Base-by-base conservation (phyloP, 2,797 vertebrate genomes). In the Hippoglossus hippoglossus region DNA sequence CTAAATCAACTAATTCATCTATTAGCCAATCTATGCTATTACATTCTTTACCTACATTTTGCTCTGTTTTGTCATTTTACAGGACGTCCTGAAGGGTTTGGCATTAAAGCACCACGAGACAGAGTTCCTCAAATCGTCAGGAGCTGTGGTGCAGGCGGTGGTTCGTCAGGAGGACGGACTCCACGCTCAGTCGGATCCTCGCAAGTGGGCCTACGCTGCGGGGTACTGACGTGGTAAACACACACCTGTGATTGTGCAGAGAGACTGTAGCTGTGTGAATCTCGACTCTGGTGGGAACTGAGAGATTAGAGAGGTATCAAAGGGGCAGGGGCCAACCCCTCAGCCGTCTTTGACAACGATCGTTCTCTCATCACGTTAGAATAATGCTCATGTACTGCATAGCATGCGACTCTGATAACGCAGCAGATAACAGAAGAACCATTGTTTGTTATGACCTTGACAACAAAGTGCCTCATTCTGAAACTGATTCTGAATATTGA, bases 121-220 rank as follows among this genome's bases (percentile, higher is more conserved):
- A 1, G 9, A 90, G 44, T 5, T 61, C 3, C 70, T 90, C 36
- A 82, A 18, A 1, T 66, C 84, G 0, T 19, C 7, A 0, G 89
- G 84, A 2, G 88, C 92, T 0, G 92, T 94, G 71, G 91, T 96
- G 58, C 95, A 96, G 80, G 95, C 93, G 0, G 83, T 96, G 25
- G 69, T 94, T 49, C 73, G 83, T 8, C 12, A 87, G 0, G 67
- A 84, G 15, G 74, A 87, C 1, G 79, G 81, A 41, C 85, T 95
- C 49, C 77, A 79, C 0, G 95, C 95, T n/a, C 71, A 94, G 87
- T 96, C 94, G 0, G 95, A 96, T 74, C 89, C 82, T 51, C 93
- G 95, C 58, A 95, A 96, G 81, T 87, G 89, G 79, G 90, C 77
- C 1, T 91, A 94, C 0, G 89, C 94, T 4, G 91, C 94, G 0